Evolutionary conservation across 2,888 invertebrate genomes (phyloP), one percentile per base, ranked within the genome.

Genomic region (Tetragnatha montana): DNA sequence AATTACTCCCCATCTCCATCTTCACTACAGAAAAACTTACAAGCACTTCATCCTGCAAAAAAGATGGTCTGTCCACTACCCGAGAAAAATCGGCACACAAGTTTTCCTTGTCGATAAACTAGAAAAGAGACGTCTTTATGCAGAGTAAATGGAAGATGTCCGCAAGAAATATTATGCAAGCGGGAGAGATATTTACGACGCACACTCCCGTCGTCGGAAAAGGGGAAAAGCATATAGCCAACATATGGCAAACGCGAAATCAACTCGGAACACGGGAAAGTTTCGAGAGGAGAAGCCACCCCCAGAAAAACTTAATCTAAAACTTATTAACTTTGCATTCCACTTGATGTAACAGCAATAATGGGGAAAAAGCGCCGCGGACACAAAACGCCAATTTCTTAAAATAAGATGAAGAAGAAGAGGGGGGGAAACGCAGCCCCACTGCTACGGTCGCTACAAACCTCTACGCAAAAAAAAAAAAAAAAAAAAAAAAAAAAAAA

Each of bases 321-420:
- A 89, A 89, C 89, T 89, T 89, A 89, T 89, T 89, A 89, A 89
- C 89, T 89, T 89, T 85, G 60, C 81, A 89, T 89, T 89, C 89
- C 89, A 89, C 89, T 85, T 89, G 89, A 89, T 89, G 89, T 89
- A 89, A 89, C 89, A 89, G 81, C 89, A 89, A 89, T 89, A 89
- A 89, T 81, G 89, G 85, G 71, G 85, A 81, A 83, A 81, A 89
- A 81, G 75, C 12, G 12, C 70, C 10, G 47, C 47, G 80, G 21
- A 76, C 75, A 89, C 85, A 89, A 89, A 89, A 89, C 89, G 71
- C 89, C 89, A 89, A 89, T 89, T 89, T 89, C 85, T 89, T 85
- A 89, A 88, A 89, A 81, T 89, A 85, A 84, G 89, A 81, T 74
- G 84, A 85, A 88, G 22, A 88, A 78, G 47, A 73, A 74, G 8